Conservation (phyloP, 2,888 invertebrate species). For the Cheilosia grossa region DNA sequence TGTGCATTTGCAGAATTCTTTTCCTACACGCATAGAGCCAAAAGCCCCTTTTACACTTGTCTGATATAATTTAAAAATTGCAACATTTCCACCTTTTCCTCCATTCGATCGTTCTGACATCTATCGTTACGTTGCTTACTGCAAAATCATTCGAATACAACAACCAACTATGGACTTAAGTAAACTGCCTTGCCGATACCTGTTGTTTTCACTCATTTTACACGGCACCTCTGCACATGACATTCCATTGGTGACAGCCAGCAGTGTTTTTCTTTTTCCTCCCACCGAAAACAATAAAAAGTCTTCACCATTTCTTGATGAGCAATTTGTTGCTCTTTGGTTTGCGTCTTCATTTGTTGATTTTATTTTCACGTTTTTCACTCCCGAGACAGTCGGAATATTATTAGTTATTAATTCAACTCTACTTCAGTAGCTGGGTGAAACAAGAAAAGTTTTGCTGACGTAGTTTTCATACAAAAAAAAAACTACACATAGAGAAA, state of each 20-base stretch:
- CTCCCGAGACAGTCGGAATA: constrained; percentile 8
- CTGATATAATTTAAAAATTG: no score
- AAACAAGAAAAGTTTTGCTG: constrained; percentile 54
- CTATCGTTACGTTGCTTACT: not conserved
- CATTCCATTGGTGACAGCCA: constrained; percentile 62
- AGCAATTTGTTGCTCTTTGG: constrained; percentile 67
- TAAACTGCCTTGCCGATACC: constrained; percentile 53
- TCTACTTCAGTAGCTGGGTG: constrained; percentile 35
- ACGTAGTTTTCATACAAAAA: constrained; percentile 37
- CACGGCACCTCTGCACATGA: constrained; percentile 44
- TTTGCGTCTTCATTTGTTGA: constrained; percentile 20
- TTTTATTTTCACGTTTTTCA: constrained; percentile 11
- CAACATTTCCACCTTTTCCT: not conserved
- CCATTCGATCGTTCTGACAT: not conserved
- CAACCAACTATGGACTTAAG: constrained; percentile 19
- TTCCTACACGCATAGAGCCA: no score
- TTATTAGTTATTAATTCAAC: constrained; percentile 5
- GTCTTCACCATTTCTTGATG: constrained; percentile 31
- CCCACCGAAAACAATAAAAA: constrained; percentile 42
- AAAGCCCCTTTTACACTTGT: no score
- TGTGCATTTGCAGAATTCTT: no score
- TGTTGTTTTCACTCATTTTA: constrained; percentile 60
- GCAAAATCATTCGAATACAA: not conserved
- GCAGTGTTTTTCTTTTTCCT: constrained; percentile 41
- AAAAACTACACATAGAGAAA: constrained; percentile 33